Percentiles rank a stretch among this genome's conserved stretches.
Evolutionary conservation across 2,888 invertebrate genomes (phyloP).

Genomic region (Dyspetes luteomarginatus): DNA sequence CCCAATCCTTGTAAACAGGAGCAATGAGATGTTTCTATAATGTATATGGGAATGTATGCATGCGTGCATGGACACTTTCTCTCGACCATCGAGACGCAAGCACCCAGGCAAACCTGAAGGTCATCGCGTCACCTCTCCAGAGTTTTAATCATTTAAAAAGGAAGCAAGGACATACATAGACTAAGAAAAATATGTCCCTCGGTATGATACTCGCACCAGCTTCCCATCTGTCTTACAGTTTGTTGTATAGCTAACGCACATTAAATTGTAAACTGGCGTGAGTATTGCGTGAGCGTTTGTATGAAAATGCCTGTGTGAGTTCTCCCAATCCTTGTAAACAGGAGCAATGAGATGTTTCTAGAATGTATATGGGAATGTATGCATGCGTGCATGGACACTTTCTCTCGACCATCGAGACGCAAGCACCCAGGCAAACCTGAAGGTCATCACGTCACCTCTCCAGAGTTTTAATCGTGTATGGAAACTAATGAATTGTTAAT

Average conservation of each 20-base stretch:
- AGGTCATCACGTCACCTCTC: neutral
- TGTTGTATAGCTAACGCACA: no score
- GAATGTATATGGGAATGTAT: neutral
- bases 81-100: constrained; percentile 20
- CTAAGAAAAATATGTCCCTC: no score
- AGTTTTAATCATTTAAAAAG: constrained; percentile 23
- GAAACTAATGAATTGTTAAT: constrained; percentile 45
- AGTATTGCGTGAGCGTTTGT: no score
- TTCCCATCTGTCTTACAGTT: no score
- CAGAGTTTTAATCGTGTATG: constrained; percentile 8
- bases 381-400: constrained; percentile 18
- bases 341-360: no score
- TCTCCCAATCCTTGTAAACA: no score
- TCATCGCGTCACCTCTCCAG: neutral
- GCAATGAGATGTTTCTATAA: no score
- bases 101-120: neutral
- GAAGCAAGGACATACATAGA: no score
- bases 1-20: no score
- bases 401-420: constrained; percentile 11
- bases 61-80: constrained; percentile 10
- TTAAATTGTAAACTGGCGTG: no score
- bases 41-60: neutral
- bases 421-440: constrained; percentile 4
- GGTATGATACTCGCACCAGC: no score
- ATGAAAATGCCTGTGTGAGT: no score